Evolutionary conservation across 2,113 vertebrate species (phyloP).

Genomic region (Carassius carassius): DNA sequence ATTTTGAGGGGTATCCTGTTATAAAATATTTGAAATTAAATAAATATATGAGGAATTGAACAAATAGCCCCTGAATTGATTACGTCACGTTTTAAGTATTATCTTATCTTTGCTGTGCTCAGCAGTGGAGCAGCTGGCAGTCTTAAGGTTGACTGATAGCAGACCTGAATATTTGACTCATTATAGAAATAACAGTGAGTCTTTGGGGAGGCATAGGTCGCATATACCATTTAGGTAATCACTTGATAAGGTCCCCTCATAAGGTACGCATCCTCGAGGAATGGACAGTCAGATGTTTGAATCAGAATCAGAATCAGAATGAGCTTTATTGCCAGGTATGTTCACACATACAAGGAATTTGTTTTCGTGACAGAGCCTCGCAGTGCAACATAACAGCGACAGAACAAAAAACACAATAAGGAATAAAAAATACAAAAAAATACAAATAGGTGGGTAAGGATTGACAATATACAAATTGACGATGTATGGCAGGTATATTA

Average conservation of each 20-base stretch:
- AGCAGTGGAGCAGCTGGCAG: slow-evolving; percentile 61
- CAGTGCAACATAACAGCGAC: no score
- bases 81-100: slow-evolving; percentile 34
- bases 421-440: no score
- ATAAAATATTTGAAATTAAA: background rate
- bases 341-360: no score
- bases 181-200: slow-evolving; percentile 51
- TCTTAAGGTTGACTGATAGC: slow-evolving; percentile 72
- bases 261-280: background rate
- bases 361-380: no score
- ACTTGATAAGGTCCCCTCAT: slow-evolving; percentile 53
- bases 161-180: slow-evolving; percentile 52
- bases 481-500: no score
- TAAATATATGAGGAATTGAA: background rate
- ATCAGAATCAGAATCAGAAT: no score
- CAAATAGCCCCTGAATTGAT: slow-evolving; percentile 2
- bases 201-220: slow-evolving; percentile 60
- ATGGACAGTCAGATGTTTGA: slow-evolving; percentile 27
- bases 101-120: slow-evolving; percentile 68
- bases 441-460: no score
- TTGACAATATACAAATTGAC: no score
- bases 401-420: no score
- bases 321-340: no score
- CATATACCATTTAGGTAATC: slow-evolving; percentile 51
- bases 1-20: background rate